phyloP scores from a whole-genome alignment of 2,113 vertebrate species.

The Gymnarchus niloticus region DNA sequence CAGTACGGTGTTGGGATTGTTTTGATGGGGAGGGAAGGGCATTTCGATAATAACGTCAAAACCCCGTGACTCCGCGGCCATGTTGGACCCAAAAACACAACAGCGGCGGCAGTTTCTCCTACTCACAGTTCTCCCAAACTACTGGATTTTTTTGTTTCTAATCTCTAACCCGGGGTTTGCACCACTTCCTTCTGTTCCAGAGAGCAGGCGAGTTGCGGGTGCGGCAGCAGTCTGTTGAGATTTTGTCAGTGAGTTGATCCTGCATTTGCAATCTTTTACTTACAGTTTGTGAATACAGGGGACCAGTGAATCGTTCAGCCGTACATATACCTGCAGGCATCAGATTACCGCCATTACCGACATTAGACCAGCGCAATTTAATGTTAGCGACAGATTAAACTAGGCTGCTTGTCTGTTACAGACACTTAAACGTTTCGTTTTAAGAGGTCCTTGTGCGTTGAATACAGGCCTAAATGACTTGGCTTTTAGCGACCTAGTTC shows the following conservation, averaged over 20 bases:
- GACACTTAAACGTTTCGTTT: too few relatives aligned
- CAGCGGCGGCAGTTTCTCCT: not conserved
- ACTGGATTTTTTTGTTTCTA: not conserved
- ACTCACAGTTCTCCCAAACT: not conserved
- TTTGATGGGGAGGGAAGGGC: not conserved
- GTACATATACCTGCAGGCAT: not conserved
- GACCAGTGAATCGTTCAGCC: not conserved
- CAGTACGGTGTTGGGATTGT: not conserved
- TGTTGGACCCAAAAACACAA: conserved; percentile 12
- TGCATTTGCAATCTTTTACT: not conserved
- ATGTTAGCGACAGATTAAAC: not conserved
- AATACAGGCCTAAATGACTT: not conserved
- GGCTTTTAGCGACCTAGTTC: not conserved
- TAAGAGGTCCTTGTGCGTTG: not conserved
- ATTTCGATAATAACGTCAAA: not conserved
- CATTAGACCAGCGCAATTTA: not conserved
- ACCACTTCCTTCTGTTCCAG: not conserved
- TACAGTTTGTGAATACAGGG: not conserved
- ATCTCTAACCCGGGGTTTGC: not conserved
- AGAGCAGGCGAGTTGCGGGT: not conserved
- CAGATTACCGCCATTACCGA: not conserved
- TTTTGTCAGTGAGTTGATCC: conserved; percentile 19
- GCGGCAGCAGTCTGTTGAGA: not conserved
- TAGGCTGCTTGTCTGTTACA: not conserved
- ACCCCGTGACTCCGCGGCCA: conserved; percentile 25